Evolutionary conservation across 2,797 vertebrate species (phyloP).

Genomic region (Antrozous pallidus): DNA sequence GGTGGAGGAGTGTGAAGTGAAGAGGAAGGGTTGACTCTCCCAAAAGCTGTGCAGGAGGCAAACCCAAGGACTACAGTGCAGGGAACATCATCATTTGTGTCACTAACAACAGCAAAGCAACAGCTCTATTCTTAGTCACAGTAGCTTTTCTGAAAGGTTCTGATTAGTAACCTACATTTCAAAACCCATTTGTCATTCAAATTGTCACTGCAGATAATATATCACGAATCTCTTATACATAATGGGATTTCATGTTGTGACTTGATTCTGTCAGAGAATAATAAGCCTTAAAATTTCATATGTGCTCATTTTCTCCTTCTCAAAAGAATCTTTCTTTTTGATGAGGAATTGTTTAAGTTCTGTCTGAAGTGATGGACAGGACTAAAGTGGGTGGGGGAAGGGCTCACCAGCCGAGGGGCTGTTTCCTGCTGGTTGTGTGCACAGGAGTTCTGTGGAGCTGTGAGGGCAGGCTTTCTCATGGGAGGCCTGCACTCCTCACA

Average conservation of each 20-base stretch:
- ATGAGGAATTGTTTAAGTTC: neutral
- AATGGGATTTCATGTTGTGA: conserved; percentile 50
- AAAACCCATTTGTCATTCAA: conserved; percentile 42
- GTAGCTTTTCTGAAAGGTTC: neutral
- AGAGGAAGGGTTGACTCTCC: neutral
- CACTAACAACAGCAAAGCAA: neutral
- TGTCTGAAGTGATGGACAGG: neutral
- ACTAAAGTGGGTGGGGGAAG: no score
- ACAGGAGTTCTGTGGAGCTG: neutral
- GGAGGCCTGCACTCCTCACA: neutral
- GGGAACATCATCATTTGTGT: neutral
- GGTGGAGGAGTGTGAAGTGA: neutral
- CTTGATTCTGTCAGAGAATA: conserved; percentile 11
- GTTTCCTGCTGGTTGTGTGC: neutral
- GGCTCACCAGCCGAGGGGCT: no score
- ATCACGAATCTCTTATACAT: neutral
- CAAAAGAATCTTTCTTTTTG: neutral
- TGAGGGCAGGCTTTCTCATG: neutral
- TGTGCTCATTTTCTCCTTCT: neutral
- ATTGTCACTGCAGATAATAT: neutral
- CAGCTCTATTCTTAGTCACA: neutral
- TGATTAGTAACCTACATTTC: conserved; percentile 17
- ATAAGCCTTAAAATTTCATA: neutral
- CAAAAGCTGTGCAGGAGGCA: neutral
- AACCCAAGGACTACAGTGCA: rapidly evolving